A percentile compares a stretch with the other conserved stretches of the same genome.
These are phyloP conservation scores for Ochlodes sylvanus DNA, from an alignment of 2,888 invertebrate genomes.

Conservation along the genomic window DNA sequence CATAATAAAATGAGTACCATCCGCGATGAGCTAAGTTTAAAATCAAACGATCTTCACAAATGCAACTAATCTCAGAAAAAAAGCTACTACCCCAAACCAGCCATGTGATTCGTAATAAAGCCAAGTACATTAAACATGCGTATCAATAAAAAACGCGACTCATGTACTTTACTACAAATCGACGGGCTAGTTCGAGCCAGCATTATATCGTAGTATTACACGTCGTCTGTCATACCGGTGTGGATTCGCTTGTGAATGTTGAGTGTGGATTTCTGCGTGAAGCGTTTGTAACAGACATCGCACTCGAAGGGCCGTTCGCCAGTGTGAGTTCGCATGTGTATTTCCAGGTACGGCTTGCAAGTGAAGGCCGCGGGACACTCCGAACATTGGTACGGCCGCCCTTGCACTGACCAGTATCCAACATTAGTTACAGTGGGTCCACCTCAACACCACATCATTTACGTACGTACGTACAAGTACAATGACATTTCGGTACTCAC, in stretches of 20 bases:
- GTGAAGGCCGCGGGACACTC: slow-evolving; percentile 86
- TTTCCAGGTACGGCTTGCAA: slow-evolving; percentile 86
- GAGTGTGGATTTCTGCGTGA: slow-evolving; percentile 85
- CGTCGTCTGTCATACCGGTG: slow-evolving; percentile 73
- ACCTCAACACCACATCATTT: slow-evolving; percentile 32
- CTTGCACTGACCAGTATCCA: slow-evolving; percentile 74
- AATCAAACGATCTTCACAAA: slow-evolving; percentile 12
- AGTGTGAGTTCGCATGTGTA: slow-evolving; percentile 87
- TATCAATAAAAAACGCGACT: neutral
- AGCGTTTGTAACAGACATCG: slow-evolving; percentile 85
- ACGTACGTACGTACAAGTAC: too few species aligned
- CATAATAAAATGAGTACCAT: too few species aligned
- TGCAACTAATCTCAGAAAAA: slow-evolving; percentile 20
- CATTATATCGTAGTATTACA: slow-evolving; percentile 18
- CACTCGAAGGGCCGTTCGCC: slow-evolving; percentile 85
- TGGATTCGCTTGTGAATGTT: slow-evolving; percentile 86
- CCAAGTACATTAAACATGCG: slow-evolving; percentile 2
- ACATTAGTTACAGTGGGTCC: slow-evolving; percentile 41
- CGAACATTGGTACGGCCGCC: slow-evolving; percentile 84
- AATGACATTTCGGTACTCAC: slow-evolving; percentile 49
- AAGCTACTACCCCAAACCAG: slow-evolving; percentile 31
- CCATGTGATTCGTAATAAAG: slow-evolving; percentile 30
- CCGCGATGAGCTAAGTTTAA: too few species aligned
- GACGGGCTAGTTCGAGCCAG: slow-evolving; percentile 23
- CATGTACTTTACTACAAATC: slow-evolving; percentile 23